Conservation (phyloP, 2,797 vertebrate species). For the Sphenodon punctatus region DNA sequence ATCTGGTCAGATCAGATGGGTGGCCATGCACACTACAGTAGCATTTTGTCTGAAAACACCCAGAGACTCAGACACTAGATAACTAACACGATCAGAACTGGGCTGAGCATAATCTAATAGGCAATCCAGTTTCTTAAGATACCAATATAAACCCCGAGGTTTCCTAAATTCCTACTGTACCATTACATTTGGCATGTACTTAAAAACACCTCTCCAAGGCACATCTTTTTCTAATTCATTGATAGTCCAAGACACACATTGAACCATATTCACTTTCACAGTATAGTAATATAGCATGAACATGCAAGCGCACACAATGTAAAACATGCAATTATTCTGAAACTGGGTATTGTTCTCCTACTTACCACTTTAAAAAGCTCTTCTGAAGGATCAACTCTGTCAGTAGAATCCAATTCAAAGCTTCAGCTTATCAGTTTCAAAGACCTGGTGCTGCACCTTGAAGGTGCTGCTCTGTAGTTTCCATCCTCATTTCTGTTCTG, state of each 20-base stretch:
- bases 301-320: too few species aligned
- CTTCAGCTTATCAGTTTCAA: conserved; percentile 12
- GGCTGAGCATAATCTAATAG: not conserved
- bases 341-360: not conserved
- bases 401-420: conserved; percentile 15
- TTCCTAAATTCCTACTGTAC: too few species aligned
- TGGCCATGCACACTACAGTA: too few species aligned
- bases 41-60: too few species aligned
- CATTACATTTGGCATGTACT: not conserved
- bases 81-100: not conserved
- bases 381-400: not conserved
- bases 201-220: not conserved
- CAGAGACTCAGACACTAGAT: too few species aligned
- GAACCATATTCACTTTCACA: too few species aligned
- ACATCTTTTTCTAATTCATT: not conserved
- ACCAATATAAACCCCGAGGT: not conserved
- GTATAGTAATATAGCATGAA: not conserved
- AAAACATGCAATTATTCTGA: not conserved
- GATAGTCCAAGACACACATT: too few species aligned
- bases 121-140: not conserved
- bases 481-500: not conserved
- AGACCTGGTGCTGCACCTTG: not conserved
- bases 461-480: accelerated
- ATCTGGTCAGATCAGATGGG: too few species aligned
- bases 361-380: not conserved